Base-by-base conservation (phyloP, 1,140 invertebrate species). In the Scaptomyza hsui region DNA sequence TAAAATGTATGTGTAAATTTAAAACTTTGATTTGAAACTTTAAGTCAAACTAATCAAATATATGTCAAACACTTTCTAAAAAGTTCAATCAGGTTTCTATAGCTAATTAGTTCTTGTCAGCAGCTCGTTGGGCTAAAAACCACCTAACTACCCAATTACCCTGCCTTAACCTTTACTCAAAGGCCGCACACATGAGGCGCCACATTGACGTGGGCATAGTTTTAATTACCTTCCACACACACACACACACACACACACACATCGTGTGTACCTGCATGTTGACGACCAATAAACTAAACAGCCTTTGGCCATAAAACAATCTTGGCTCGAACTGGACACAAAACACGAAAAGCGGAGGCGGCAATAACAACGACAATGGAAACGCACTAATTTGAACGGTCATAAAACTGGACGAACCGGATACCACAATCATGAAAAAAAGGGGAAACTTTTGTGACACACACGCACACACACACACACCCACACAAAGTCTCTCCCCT, bases 271-370 rank as follows among this genome's bases (percentile, higher is more conserved):
- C 76, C 76, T 78, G 76, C 76, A 79, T 79, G 77, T 72, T 79
- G 65, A 39, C 60, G 76, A 59, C 76, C 70, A 79, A 79, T 79
- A 79, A 79, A 79, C 76, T 59, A 75, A 80, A 75, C 67, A 60
- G 60, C 76, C 49, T 42, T 65, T 71, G 77, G 76, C 71, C 71
- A 75, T 79, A 79, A 79, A 79, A 62, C 76, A 79, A 79, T 79
- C 76, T 79, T 78, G 37, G 53, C 48, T 16, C 65, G 35, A 59
- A 53, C 52, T 70, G 74, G 57, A 78, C 75, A 74, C 42, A 52
- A 60, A 48, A 35, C 65, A 51, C 41, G 75, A 68, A 35, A 7
- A 18, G 53, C 53, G 48, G 6, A n/a, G 26, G 15, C 4, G 19
- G 16, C 49, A 21, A 35, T 16, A 41, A 59, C 48, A 29, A 73